Percentiles rank a stretch among this genome's conserved stretches.
These are phyloP conservation scores for Vulpes ferrilata DNA, from an alignment of 2,113 vertebrate species.

Conservation along the genomic window DNA sequence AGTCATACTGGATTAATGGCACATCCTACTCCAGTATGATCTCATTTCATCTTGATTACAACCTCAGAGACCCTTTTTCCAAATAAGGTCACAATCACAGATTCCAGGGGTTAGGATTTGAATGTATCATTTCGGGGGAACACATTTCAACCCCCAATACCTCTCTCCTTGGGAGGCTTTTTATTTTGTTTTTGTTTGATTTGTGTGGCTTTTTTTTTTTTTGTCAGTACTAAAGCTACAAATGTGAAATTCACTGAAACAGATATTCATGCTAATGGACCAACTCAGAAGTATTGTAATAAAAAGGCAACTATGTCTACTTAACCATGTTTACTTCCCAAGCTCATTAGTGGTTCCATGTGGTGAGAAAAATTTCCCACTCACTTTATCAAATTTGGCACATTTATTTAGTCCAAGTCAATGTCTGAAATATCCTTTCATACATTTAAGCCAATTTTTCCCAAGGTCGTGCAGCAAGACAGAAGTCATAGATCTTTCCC, in stretches of 20 bases:
- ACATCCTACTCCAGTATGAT: neutral
- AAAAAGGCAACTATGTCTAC: conserved; percentile 79
- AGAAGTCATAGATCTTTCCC: conserved; percentile 69
- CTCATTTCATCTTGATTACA: conserved; percentile 15
- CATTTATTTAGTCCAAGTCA: conserved; percentile 82
- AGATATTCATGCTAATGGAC: conserved; percentile 47
- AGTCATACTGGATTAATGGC: neutral
- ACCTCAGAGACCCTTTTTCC: neutral
- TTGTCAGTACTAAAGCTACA: conserved; percentile 26
- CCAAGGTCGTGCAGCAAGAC: conserved; percentile 75
- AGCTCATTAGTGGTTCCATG: conserved; percentile 79
- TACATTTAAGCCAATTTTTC: conserved; percentile 75
- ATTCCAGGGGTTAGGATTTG: neutral
- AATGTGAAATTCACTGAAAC: conserved; percentile 64
- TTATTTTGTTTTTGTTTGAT: conserved; percentile 38
- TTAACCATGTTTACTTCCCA: conserved; percentile 79
- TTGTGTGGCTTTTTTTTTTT: neutral
- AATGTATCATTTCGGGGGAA: neutral
- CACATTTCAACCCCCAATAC: neutral
- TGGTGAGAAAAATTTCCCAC: conserved; percentile 78
- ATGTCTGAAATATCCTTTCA: conserved; percentile 77
- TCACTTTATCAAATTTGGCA: conserved; percentile 82
- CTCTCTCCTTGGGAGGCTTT: conserved; percentile 32
- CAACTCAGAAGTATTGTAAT: conserved; percentile 73
- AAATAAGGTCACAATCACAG: conserved; percentile 26